Conservation (phyloP, 2,113 vertebrate genomes). For the Dendrocopos noguchii region DNA sequence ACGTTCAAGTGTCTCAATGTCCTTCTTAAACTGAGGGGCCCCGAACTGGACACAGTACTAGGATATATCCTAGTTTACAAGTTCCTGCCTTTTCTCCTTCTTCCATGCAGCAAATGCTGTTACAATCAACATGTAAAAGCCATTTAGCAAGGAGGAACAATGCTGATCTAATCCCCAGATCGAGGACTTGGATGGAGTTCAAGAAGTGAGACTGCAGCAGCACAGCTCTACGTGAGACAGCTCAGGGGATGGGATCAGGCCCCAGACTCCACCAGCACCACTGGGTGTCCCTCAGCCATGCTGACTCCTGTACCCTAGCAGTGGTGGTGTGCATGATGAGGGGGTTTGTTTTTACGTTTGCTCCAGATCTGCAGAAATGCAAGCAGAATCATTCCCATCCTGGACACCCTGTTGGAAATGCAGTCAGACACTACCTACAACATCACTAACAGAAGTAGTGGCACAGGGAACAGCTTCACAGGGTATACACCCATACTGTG, state of each 20-base stretch:
- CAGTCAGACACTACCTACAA: not conserved
- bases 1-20: too few species aligned
- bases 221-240: not conserved
- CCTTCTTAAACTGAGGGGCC: too few species aligned
- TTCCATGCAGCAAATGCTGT: not conserved
- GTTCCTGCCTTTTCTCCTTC: not conserved
- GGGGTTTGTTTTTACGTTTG: not conserved
- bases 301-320: not conserved
- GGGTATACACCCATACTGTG: not conserved
- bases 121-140: constrained; percentile 31
- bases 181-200: not conserved
- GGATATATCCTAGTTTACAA: not conserved
- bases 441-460: not conserved
- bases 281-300: rapidly evolving
- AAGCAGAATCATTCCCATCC: not conserved
- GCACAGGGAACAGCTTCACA: rapidly evolving
- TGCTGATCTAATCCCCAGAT: constrained; percentile 53
- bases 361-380: not conserved
- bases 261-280: not conserved
- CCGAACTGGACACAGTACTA: too few species aligned
- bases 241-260: not conserved
- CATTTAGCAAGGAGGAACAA: constrained; percentile 30
- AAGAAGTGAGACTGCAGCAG: not conserved
- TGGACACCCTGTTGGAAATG: not conserved
- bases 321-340: rapidly evolving